Percentiles rank a stretch among this genome's conserved stretches.
These are phyloP conservation scores for Dinoponera quadriceps DNA, from an alignment of 1,140 invertebrate species.

Conservation along the genomic window DNA sequence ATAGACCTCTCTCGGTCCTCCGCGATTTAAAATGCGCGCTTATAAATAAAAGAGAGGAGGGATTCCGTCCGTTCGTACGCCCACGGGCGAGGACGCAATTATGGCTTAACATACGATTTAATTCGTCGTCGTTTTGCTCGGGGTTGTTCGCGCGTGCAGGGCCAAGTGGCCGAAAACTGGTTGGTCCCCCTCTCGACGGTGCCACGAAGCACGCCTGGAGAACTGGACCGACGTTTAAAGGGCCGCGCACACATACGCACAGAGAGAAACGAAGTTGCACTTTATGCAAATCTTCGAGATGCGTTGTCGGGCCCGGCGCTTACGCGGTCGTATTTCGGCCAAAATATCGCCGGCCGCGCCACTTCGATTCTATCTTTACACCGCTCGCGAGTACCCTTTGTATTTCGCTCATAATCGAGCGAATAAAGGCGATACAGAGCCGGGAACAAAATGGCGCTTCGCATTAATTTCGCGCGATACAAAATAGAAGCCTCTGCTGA, in stretches of 20 bases:
- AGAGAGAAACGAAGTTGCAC: constrained; percentile 8
- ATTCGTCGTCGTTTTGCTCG: constrained; percentile 41
- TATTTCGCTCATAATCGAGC: constrained; percentile 18
- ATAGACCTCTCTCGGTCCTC: no score
- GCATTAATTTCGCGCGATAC: no score
- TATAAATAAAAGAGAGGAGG: not conserved
- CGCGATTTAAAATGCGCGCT: no score
- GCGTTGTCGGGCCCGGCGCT: constrained; percentile 1
- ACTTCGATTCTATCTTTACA: constrained; percentile 45
- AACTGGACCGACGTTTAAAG: constrained; percentile 69
- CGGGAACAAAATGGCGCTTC: constrained; percentile 6
- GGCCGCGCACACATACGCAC: constrained; percentile 2
- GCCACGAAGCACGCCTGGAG: not conserved
- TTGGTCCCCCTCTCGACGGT: not conserved
- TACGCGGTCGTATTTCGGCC: constrained; percentile 57
- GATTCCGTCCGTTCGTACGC: constrained; percentile 6
- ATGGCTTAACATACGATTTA: constrained; percentile 65
- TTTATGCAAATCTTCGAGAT: constrained; percentile 60
- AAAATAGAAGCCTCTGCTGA: no score
- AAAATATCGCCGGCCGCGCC: constrained; percentile 46
- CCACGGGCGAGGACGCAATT: constrained; percentile 63
- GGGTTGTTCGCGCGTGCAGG: constrained; percentile 62
- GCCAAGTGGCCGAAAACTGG: constrained; percentile 38
- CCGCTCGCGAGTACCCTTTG: constrained; percentile 28
- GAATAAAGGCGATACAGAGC: not conserved